Evolutionary conservation across 53 echinoderm and acorn worm genomes (phyloP).

Genomic region (Crossaster papposus): DNA sequence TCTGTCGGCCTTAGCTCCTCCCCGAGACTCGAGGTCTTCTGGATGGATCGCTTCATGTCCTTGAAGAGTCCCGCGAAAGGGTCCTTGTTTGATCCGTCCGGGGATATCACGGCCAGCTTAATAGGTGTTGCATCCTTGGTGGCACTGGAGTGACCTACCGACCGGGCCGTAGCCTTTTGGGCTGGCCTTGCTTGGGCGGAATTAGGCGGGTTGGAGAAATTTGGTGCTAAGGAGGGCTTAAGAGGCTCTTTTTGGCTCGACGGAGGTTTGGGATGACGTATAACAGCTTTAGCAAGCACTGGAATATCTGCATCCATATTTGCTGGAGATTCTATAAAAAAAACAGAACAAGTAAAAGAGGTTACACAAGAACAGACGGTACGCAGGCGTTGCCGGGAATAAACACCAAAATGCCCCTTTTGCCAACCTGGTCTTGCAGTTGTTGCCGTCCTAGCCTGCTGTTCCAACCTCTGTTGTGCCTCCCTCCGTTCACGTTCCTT

Average conservation of each 20-base stretch:
- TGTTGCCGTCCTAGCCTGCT: slow-evolving; percentile 23
- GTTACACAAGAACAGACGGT: not conserved
- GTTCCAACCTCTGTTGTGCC: slow-evolving; percentile 44
- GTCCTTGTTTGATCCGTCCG: slow-evolving; percentile 45
- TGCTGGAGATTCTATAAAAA: not conserved
- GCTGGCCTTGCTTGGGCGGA: not conserved
- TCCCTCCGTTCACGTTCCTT: slow-evolving; percentile 37
- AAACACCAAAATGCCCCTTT: not conserved
- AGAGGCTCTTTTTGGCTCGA: not conserved
- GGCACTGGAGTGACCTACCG: not conserved
- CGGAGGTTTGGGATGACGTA: slow-evolving; percentile 12
- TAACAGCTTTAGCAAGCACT: slow-evolving; percentile 7
- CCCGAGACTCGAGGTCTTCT: slow-evolving; percentile 61
- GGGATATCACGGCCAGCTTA: slow-evolving; percentile 12
- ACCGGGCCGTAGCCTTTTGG: not conserved
- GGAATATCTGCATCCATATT: not conserved
- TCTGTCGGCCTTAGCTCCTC: slow-evolving; percentile 21
- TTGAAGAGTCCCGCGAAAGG: slow-evolving; percentile 74
- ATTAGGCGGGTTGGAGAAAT: not conserved
- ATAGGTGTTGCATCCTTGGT: slow-evolving; percentile 3
- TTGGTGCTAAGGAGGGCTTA: not conserved
- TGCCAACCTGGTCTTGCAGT: slow-evolving; percentile 20
- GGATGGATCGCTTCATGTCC: slow-evolving; percentile 77
- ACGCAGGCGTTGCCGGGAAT: not conserved
- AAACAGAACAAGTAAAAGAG: no score